phyloP scores from a whole-genome alignment of 2,113 vertebrate genomes.

The Ascaphus truei region DNA sequence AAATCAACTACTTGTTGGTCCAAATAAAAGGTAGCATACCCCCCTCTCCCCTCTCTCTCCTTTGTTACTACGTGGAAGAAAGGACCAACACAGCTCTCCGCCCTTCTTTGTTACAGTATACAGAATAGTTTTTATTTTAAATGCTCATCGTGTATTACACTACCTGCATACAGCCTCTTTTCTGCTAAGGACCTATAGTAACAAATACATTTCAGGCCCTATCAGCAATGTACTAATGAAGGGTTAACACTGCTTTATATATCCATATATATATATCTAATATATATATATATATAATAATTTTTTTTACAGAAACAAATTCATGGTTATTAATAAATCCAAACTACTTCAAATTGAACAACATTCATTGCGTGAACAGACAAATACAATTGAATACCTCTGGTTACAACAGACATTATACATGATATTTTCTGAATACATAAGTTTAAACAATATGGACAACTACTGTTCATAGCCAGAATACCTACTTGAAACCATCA shows the following conservation, averaged over 20 bases:
- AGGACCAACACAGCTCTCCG: too few species aligned
- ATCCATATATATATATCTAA: constrained; percentile 22
- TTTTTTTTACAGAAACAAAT: constrained; percentile 62
- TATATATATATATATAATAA: constrained; percentile 36
- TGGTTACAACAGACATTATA: constrained; percentile 62
- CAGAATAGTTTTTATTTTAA: too few species aligned
- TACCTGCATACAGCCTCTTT: not conserved
- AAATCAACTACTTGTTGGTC: too few species aligned
- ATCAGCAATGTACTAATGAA: not conserved
- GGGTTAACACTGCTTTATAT: constrained; percentile 53
- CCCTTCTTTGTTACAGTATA: too few species aligned
- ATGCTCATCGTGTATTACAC: too few species aligned
- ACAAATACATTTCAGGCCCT: not conserved
- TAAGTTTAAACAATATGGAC: constrained; percentile 58
- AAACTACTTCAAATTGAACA: constrained; percentile 81
- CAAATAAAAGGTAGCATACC: too few species aligned
- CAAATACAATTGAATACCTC: constrained; percentile 72
- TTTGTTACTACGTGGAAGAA: too few species aligned
- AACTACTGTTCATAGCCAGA: constrained; percentile 52
- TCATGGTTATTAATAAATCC: constrained; percentile 74
- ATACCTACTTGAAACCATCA: constrained; percentile 49
- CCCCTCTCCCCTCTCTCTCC: too few species aligned
- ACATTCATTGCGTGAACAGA: constrained; percentile 80
- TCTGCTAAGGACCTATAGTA: not conserved
- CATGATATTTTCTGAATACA: constrained; percentile 57